Conservation (phyloP, 1,140 invertebrate species). For the Neotoxoptera formosana region DNA sequence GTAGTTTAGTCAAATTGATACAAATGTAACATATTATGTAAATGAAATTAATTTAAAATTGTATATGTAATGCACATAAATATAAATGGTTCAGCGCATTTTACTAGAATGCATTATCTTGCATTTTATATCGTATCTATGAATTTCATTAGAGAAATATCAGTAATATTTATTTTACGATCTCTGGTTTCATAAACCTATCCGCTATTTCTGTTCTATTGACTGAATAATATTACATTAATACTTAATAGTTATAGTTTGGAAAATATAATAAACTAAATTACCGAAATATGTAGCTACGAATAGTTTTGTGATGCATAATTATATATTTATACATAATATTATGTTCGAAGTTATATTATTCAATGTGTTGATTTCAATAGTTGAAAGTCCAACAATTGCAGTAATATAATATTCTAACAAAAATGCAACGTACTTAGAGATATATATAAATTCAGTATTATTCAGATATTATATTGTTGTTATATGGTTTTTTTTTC, state of each 20-base stretch:
- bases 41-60: not conserved
- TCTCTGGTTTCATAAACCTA: not conserved
- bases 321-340: not conserved
- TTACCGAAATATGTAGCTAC: not conserved
- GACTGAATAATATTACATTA: not conserved
- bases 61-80: not conserved
- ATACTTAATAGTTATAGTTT: conserved; percentile 22
- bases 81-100: not conserved
- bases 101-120: not conserved
- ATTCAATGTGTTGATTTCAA: not conserved
- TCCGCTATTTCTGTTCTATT: not conserved
- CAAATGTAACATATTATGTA: not conserved
- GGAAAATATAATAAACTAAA: conserved; percentile 1
- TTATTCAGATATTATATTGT: not conserved
- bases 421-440: not conserved
- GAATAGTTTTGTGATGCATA: not conserved
- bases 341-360: not conserved
- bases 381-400: not conserved
- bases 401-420: not conserved
- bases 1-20: not conserved
- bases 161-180: conserved; percentile 18
- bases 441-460: not conserved
- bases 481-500: not conserved
- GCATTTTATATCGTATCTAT: not conserved
- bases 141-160: conserved; percentile 20